Evolutionary conservation across 2,797 vertebrate species (phyloP), one percentile per base, ranked within the genome.

Genomic region (Nyctalus aviator): DNA sequence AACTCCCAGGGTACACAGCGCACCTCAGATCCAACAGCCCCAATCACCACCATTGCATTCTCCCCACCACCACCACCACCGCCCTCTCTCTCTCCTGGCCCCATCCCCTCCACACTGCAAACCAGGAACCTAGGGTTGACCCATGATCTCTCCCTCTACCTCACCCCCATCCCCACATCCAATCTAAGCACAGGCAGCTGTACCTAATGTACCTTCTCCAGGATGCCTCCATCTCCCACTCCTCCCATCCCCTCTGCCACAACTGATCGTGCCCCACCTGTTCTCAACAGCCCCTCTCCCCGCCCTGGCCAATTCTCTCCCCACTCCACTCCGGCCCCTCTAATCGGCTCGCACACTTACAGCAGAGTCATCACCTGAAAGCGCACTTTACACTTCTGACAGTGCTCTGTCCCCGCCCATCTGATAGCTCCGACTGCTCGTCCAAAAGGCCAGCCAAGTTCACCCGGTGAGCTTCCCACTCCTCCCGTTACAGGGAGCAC

Each of bases 1-100:
- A 44, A 64, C 83, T 55, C 21, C 30, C 72, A 57, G 27, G 37
- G 30, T 7, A 48, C 35, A 71, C 8, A 71, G 37, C 27, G n/a
- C 32, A 30, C 15, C 75, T 73, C 14, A 5, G 23, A 48, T 55
- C 44, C 46, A 7, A 0, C 17, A 9, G 18, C 13, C 21, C 76
- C 53, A 72, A 9, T 6, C 1, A 21, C 14, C 20, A 23, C 68
- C 68, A 71, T 1, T 37, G 27, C 2, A 30, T 8, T 71, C 44
- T 10, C 37, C 3, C 20, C 37, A 0, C 2, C 3, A 76, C 44
- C 44, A 44, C 44, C 44, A 9, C 44, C 3, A 76, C 9, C 44
- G 2, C 44, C 44, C 44, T 11, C 10, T 11, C 55, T 3, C 8
- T 15, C 50, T 2, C 1, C 0, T n/a, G 8, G 4, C 32, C 7